phyloP scores from a whole-genome alignment of 1,140 invertebrate species.

The Aradophagus sp. region DNA sequence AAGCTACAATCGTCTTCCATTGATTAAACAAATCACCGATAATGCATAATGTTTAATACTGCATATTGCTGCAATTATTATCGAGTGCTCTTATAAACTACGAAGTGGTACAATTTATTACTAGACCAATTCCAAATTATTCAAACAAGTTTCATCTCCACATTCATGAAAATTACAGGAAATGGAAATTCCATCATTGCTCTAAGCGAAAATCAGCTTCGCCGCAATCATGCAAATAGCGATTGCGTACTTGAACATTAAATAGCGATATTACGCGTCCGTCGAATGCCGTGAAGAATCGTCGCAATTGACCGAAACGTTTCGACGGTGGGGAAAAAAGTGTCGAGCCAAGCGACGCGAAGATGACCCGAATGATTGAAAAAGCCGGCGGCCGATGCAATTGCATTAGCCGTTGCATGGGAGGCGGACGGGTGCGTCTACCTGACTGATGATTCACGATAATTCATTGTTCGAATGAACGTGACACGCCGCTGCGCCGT shows the following conservation, averaged over 20 bases:
- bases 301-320: constrained; percentile 9
- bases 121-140: constrained; percentile 54
- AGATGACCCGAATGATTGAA: constrained; percentile 4
- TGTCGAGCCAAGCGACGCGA: too few species aligned
- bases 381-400: constrained; percentile 2
- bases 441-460: constrained; percentile 45
- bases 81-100: constrained; percentile 50
- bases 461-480: constrained; percentile 47
- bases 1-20: constrained; percentile 27
- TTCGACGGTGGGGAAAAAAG: too few species aligned
- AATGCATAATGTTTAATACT: constrained; percentile 44
- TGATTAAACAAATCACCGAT: constrained; percentile 33
- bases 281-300: constrained; percentile 43
- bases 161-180: constrained; percentile 59
- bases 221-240: constrained; percentile 59
- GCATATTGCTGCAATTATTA: constrained; percentile 38
- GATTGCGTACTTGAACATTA: constrained; percentile 57
- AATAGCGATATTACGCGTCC: constrained; percentile 52
- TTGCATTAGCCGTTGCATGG: constrained; percentile 6
- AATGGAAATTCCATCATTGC: constrained; percentile 58
- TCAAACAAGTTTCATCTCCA: constrained; percentile 58
- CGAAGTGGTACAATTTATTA: constrained; percentile 53
- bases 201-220: constrained; percentile 57
- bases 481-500: constrained; percentile 36
- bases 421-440: constrained; percentile 9